Base-by-base conservation (phyloP, 2,797 vertebrate genomes). In the Erethizon dorsatum region DNA sequence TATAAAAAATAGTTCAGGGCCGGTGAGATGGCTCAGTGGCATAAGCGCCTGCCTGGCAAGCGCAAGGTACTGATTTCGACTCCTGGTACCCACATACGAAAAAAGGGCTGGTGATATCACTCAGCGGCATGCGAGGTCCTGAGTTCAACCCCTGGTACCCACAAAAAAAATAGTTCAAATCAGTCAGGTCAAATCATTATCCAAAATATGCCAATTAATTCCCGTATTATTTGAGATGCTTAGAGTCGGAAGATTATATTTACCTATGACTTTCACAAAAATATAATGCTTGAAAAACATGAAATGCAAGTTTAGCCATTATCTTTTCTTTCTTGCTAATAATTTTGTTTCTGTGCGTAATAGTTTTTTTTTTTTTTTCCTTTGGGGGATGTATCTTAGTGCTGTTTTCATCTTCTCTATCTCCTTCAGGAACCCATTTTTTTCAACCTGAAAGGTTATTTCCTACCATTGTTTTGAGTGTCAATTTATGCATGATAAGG, bases 281-380 rank as follows among this genome's bases (percentile, higher is more conserved):
- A 28, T 83, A 22, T 86, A 92, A 92, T 97, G 77, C 31, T 47
- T 52, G 83, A 50, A 86, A 91, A 80, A 56, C 26, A 91, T 69
- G 33, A 93, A 95, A 85, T 88, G 28, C 6, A 82, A 97, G 52
- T 22, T 63, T 86, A 90, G n/a, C 37, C 80, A 94, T 71, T 88
- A 78, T 94, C 95, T 96, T 91, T 78, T 12, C 2, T 77, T 95
- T 98, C 92, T 97, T 96, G 57, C 79, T 96, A 96, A 67, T 65
- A 71, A 63, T 95, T 97, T 96, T 98, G 31, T 57, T 94, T 89
- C 90, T 31, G 5, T 84, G 33, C 56, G 80, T 85, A 41, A 2
- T 57, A 57, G 13, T 80, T 82, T 41, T 77, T 73, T 63, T 77
- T 73, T 63, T 94, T 93, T 97, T 97, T 15, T 28, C 45, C 73